Base-by-base conservation (phyloP, 2,113 vertebrate species). In the Rhinichthys klamathensis region DNA sequence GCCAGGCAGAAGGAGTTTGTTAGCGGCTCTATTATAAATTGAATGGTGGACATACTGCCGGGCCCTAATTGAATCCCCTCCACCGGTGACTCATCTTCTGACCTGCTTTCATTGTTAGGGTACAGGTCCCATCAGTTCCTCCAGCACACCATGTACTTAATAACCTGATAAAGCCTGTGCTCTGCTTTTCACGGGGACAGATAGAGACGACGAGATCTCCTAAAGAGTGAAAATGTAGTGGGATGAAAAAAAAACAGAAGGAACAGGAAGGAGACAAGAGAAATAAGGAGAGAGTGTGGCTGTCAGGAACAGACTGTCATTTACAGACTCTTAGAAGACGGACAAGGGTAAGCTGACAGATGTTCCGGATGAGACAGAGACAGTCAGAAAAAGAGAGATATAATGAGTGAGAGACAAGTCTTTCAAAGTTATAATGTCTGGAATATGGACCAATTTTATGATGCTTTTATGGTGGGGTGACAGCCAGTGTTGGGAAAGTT, bases 41-140 rank as follows among this genome's bases (percentile, higher is more conserved):
- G 88, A 91, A 92, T 88, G 85, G 67, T 82, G 90, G 87, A 51
- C 87, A 77, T 86, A 67, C 72, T 27, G 80, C 32, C 51, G 70
- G 78, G 56, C 70, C 88, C 91, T 91, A 88, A 93, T 89, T 89
- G 86, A 90, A 93, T 92, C 90, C 88, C 82, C 88, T 82, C 73
- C 82, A 81, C 83, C 84, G 63, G 85, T 88, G 89, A 89, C 90
- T 89, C 76, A 78, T 90, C 89, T 84, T 87, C 87, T 91, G 60
- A 92, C 87, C 88, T 88, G 90, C 88, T 89, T 49, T 82, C 84
- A 84, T 84, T 91, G 90, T 92, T 83, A 32, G 4, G 83, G 49
- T 61, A 58, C 75, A 77, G 46, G 86, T 70, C 82, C 81, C 74
- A 76, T 76, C 82, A 76, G 73, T 84, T 44, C 44, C 15, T 10